Evolutionary conservation across 2,797 vertebrate species (phyloP), one percentile per base, ranked within the genome.

Genomic region (Iguana delicatissima): DNA sequence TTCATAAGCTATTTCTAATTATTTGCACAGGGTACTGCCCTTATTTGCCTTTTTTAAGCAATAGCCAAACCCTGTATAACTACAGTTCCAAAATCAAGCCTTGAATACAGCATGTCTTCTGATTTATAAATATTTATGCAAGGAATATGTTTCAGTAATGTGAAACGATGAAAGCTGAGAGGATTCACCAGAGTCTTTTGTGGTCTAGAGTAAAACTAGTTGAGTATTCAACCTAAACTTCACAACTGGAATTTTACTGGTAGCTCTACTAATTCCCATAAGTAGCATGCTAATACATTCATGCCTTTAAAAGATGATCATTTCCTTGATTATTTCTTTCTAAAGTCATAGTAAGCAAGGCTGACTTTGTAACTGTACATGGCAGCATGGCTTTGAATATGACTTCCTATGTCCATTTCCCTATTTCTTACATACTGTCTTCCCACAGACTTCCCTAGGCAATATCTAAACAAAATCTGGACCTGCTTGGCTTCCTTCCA

Each of bases 331-430:
- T 85, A 38, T 52, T 55, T 67, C 59, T 77, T 79, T 18, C 13
- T 42, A 84, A 64, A 73, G 12, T 0, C 0, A 9, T 62, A 82
- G 26, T 69, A 76, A 89, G 12, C 50, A 84, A 2, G 9, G 1
- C 32, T 42, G 18, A 18, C 8, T 85, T 84, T 62, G 13, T 35
- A 42, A 55, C 42, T 80, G 26, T 2, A 0, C 0, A 12, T 14
- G 0, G 4, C 72, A 84, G 46, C 82, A 69, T 38, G 26, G 46
- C 3, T 73, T 91, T 26, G 67, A 38, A 73, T 0, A 20, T 7
- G 89, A 38, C 87, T 3, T 80, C 76, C 89, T 76, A 4, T 32
- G 0, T 64, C n/a, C 32, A 1, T 10, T n/a, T 88, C 64, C 42
- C 76, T 86, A 29, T 29, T 42, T 8, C 50, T 81, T 79, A 87